Evolutionary conservation across 2,888 invertebrate genomes (phyloP), one percentile per base, ranked within the genome.

Genomic region (Platypus cylindrus): DNA sequence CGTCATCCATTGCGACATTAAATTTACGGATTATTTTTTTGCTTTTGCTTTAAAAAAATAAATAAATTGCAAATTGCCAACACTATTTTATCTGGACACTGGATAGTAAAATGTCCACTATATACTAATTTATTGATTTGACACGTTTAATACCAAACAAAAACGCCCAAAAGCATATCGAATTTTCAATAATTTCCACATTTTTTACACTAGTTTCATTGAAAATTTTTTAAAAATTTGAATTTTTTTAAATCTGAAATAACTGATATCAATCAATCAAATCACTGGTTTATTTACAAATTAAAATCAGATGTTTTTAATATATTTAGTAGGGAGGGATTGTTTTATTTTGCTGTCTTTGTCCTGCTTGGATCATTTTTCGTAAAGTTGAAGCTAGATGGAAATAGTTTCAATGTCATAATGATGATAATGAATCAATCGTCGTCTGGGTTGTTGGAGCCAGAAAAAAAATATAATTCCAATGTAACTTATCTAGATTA

Each of bases 1-100:
- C 65, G 38, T 64, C 69, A 24, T n/a, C n/a, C n/a, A n/a, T n/a
- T n/a, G n/a, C 36, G 32, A 17, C 38, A 34, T 36, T 18, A 38
- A 7, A 7, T 26, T 26, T 9, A 20, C 8, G 8, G 22, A 20
- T 20, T 20, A 20, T 20, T 20, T n/a, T n/a, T n/a, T n/a, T n/a
- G n/a, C n/a, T n/a, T n/a, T n/a, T n/a, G n/a, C n/a, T n/a, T n/a
- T n/a, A n/a, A n/a, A n/a, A n/a, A n/a, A n/a, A n/a, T n/a, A n/a
- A n/a, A n/a, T n/a, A n/a, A n/a, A n/a, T n/a, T n/a, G n/a, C n/a
- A n/a, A n/a, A n/a, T n/a, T n/a, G n/a, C n/a, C n/a, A n/a, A n/a
- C n/a, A n/a, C n/a, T n/a, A n/a, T n/a, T n/a, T n/a, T n/a, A n/a
- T n/a, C n/a, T n/a, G n/a, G n/a, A n/a, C n/a, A n/a, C n/a, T n/a